A percentile compares a stretch with the other conserved stretches of the same genome.
Conservation (phyloP, 2,888 invertebrate genomes). For the Branchinecta sandiegonensis region DNA sequence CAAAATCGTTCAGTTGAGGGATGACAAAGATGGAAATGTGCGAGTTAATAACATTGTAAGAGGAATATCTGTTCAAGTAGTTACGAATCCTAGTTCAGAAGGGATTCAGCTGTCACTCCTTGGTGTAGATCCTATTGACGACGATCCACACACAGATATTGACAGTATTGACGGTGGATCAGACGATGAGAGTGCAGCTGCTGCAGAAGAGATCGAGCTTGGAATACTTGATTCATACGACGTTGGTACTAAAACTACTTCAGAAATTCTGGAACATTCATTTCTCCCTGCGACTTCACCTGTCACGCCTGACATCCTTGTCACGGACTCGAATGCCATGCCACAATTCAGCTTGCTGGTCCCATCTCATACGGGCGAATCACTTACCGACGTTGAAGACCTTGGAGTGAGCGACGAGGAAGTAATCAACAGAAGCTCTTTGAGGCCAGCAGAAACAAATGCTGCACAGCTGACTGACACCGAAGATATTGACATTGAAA, state of each 20-base stretch:
- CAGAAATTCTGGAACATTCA: neutral
- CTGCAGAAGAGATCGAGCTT: neutral
- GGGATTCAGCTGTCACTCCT: constrained; percentile 16
- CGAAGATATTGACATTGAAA: constrained; percentile 1
- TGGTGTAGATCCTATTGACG: constrained; percentile 14
- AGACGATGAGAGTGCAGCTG: neutral
- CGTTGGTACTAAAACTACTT: neutral
- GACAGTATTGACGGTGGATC: constrained; percentile 19
- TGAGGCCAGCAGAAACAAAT: constrained; percentile 15
- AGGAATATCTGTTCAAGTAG: constrained; percentile 16
- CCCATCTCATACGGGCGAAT: constrained; percentile 30
- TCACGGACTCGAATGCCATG: neutral
- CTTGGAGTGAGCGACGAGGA: constrained; percentile 31
- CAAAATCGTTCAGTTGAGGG: constrained; percentile 26
- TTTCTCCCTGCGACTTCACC: neutral
- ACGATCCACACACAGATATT: constrained; percentile 21
- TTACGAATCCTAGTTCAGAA: neutral
- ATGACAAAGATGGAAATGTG: constrained; percentile 22
- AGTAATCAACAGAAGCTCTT: constrained; percentile 17
- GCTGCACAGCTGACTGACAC: neutral
- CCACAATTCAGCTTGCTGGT: neutral
- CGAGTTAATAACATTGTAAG: constrained; percentile 22
- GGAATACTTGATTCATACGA: neutral
- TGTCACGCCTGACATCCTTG: neutral
- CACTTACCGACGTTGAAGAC: constrained; percentile 43